These are phyloP conservation scores for Sarcophaga variegata DNA, from an alignment of 2,888 invertebrate species.

Conservation along the genomic window DNA sequence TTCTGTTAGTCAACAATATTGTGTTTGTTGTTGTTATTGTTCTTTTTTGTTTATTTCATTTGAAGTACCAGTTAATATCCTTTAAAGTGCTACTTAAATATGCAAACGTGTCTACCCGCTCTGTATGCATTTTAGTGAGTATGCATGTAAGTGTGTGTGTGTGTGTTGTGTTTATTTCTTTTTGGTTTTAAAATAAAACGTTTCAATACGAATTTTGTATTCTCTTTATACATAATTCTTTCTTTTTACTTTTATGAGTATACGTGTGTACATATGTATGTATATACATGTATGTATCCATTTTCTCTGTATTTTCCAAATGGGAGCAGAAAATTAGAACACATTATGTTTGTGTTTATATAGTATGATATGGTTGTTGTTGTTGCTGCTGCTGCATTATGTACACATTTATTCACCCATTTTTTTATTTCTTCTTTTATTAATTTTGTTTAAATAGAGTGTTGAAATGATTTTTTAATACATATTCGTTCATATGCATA, in stretches of 20 bases:
- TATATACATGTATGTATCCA: neutral
- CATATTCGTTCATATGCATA: neutral
- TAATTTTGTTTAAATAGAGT: constrained; percentile 31
- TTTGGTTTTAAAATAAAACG: neutral
- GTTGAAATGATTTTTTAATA: constrained; percentile 24
- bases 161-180: constrained; percentile 2
- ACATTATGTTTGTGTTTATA: constrained; percentile 50
- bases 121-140: neutral
- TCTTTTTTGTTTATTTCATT: neutral
- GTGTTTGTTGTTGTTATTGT: neutral
- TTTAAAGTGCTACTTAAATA: constrained; percentile 48
- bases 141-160: neutral
- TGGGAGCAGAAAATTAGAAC: constrained; percentile 50
- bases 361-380: constrained; percentile 12
- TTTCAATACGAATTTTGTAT: constrained; percentile 2
- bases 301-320: constrained; percentile 21
- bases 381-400: neutral
- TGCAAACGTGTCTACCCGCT: constrained; percentile 5
- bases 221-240: neutral
- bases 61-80: constrained; percentile 52
- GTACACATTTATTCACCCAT: neutral
- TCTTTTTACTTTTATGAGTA: constrained; percentile 2
- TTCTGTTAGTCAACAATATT: constrained; percentile 10
- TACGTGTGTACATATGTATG: neutral
- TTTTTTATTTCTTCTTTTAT: too few relatives aligned